Evolutionary conservation across 2,888 invertebrate genomes (phyloP).

Genomic region (Pachymerium ferrugineum): DNA sequence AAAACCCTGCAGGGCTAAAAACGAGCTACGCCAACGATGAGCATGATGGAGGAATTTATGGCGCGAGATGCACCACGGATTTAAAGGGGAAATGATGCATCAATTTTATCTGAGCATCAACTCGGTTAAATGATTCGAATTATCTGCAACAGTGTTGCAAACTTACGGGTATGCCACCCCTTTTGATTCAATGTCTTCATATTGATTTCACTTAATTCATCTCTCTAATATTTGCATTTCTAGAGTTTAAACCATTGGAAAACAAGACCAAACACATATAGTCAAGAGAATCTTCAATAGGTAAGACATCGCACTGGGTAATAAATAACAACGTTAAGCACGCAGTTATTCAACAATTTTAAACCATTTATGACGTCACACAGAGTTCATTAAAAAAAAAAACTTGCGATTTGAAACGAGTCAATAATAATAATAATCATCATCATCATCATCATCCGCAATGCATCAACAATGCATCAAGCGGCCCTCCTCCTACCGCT

Average conservation of each 20-base stretch:
- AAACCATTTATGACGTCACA: too few relatives aligned
- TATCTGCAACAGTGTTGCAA: too few relatives aligned
- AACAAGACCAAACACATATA: too few relatives aligned
- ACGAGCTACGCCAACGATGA: not conserved
- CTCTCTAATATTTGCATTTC: too few relatives aligned
- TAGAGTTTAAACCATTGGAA: too few relatives aligned
- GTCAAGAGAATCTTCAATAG: too few relatives aligned
- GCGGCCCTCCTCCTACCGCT: not conserved
- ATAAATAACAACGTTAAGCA: too few relatives aligned
- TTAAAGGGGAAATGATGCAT: not conserved
- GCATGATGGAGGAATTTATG: not conserved
- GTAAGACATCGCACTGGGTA: too few relatives aligned
- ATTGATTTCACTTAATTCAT: too few relatives aligned
- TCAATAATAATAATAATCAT: not conserved
- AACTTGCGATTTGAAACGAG: not conserved
- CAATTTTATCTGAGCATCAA: not conserved
- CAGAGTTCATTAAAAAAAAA: not conserved
- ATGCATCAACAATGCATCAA: not conserved
- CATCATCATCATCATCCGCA: not conserved
- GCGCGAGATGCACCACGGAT: not conserved
- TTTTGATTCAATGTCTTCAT: too few relatives aligned
- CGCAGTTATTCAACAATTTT: too few relatives aligned
- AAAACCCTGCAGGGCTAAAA: not conserved
- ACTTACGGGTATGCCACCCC: too few relatives aligned
- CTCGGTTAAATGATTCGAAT: not conserved